Base-by-base conservation (phyloP, 2,113 vertebrate species). In the Oenanthe oenanthe region DNA sequence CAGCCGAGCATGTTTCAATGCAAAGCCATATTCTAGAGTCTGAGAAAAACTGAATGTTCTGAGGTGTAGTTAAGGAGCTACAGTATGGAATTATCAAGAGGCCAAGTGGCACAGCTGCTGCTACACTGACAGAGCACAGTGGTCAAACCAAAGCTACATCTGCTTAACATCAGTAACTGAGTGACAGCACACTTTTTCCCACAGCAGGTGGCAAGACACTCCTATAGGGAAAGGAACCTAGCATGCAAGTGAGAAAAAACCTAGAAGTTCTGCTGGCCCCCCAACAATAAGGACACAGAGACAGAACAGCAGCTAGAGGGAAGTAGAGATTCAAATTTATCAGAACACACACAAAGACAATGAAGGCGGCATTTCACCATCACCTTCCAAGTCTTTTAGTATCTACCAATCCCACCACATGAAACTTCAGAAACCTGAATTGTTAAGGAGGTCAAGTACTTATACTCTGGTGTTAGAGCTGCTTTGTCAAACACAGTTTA, bases 301-400 rank as follows among this genome's bases (percentile, higher is more conserved):
- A 71, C 9, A 53, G 22, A 85, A 32, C 80, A 94, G 78, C 93
- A 96, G 93, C 94, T 96, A 95, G 93, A 96, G 94, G 93, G 93
- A 91, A 96, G 91, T 77, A 97, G 78, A 95, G 94, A 74, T 93
- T 95, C 92, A 96, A 76, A 77, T 90, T 95, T 91, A 88, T 36
- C 56, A 66, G 50, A 76, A 79, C 26, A 34, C 43, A 38, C 14
- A 50, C 9, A 6, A 68, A 83, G 34, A 84, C 43, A 60, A 80
- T 8, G n/a, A 88, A 85, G 66, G 29, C 62, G 47, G 34, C 0
- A 1, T 51, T 90, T 91, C 78, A 62, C 31, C 67, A 75, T 58
- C 45, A 58, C 36, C 74, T 79, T 89, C 66, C 42, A 73, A 62
- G 65, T 31, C 38, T 45, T 53, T 50, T 26, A 34, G 8, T n/a